Conservation (phyloP, 2,888 invertebrate species). For the Papilio protenor region DNA sequence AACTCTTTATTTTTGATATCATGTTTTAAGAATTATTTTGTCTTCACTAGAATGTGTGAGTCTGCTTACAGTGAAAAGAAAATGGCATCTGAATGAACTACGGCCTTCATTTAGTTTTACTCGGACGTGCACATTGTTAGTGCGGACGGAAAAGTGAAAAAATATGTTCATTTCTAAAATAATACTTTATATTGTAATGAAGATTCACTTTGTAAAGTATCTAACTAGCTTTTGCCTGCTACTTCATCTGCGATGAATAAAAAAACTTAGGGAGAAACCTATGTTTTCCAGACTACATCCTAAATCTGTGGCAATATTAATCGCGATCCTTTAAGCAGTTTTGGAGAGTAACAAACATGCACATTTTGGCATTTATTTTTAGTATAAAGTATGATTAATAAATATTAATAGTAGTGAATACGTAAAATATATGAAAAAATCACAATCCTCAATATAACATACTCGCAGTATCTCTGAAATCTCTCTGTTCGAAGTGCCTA, state of each 20-base stretch:
- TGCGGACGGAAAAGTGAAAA: constrained; percentile 6
- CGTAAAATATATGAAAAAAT: background rate
- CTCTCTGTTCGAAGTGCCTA: background rate
- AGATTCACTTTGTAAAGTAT: background rate
- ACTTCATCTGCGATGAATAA: no score
- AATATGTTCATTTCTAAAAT: background rate
- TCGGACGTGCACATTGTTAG: constrained; percentile 38
- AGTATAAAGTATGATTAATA: background rate
- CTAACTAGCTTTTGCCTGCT: no score
- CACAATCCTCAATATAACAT: background rate
- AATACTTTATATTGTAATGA: background rate
- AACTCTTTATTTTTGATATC: background rate
- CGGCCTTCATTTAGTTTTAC: constrained; percentile 20
- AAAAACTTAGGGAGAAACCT: no score
- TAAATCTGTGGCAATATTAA: no score
- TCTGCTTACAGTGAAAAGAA: constrained; percentile 21
- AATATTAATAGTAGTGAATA: background rate
- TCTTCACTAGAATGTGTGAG: background rate
- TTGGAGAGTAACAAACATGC: no score
- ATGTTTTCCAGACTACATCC: no score
- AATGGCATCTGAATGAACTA: constrained; percentile 34
- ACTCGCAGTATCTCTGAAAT: background rate
- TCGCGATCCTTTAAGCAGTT: background rate
- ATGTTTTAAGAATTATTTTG: background rate
- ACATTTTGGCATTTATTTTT: no score